These are phyloP conservation scores for Serrognathus titanus DNA, from an alignment of 2,888 invertebrate genomes.

Conservation along the genomic window DNA sequence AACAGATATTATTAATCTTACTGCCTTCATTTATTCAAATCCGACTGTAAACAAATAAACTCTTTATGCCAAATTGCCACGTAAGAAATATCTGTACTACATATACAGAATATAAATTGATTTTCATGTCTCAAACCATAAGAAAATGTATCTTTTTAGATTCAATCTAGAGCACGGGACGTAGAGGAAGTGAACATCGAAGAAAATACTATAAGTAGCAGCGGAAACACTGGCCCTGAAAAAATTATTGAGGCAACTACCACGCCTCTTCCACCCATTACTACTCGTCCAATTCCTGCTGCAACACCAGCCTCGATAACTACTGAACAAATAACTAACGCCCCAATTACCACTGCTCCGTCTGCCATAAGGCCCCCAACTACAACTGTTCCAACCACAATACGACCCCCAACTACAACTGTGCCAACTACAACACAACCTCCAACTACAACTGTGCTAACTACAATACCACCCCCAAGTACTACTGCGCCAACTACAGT, in stretches of 20 bases:
- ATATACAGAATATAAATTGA: too few relatives aligned
- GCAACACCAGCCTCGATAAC: constrained; percentile 15
- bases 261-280: constrained; percentile 1
- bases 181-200: constrained; percentile 15
- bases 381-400: constrained; percentile 14
- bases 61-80: too few relatives aligned
- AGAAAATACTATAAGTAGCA: constrained; percentile 19
- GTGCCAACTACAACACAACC: constrained; percentile 23
- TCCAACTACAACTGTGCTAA: constrained; percentile 24
- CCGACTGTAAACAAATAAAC: too few relatives aligned
- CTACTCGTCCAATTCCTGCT: constrained; percentile 2
- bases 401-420: constrained; percentile 16
- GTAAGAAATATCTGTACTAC: too few relatives aligned
- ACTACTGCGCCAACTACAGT: background rate
- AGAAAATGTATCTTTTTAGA: constrained; percentile 5
- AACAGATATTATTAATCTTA: too few relatives aligned
- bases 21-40: too few relatives aligned
- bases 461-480: constrained; percentile 19
- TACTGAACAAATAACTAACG: constrained; percentile 42
- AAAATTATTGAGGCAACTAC: constrained; percentile 18
- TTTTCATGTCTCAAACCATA: too few relatives aligned
- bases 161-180: constrained; percentile 3
- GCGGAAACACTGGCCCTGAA: constrained; percentile 10
- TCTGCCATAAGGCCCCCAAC: constrained; percentile 13
- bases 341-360: constrained; percentile 32